Base-by-base conservation (phyloP, 1,140 invertebrate species). In the Apis mellifera region DNA sequence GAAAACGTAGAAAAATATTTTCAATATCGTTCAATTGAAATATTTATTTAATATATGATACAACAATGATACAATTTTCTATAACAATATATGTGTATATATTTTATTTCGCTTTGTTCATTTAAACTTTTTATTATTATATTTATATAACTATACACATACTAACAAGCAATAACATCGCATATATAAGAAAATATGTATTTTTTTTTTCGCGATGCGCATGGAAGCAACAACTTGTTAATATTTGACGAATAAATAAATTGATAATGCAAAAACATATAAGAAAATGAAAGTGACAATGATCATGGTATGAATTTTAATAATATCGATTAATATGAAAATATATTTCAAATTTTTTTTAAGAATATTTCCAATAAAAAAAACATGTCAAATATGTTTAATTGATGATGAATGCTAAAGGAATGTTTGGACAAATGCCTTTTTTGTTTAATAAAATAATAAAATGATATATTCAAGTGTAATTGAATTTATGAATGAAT, bases 21-120 rank as follows among this genome's bases (percentile, higher is more conserved):
- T 13, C 8, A n/a, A 57, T 42, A n/a, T 9, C 23, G 50, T 50
- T 50, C 48, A 11, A 13, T 60, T 82, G n/a, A 62, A 70, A 78
- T 82, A 71, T 82, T 82, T 82, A 82, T 82, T 82, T 26, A 54
- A 69, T 82, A 60, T 23, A 70, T 1, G n/a, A 42, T 82, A 77
- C 75, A 71, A 55, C 81, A 71, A 78, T 52, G 13, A 59, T 84
- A 73, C 50, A 84, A 64, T 57, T 65, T 62, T 78, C 74, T 64
- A 83, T 81, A 55, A 86, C 76, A 73, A 73, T 52, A 13, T 57
- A 54, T 42, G 32, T 42, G 5, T 66, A 79, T 60, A 65, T 73
- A 73, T 59, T n/a, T 70, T 48, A 17, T 32, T 78, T 69, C 17
- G 23, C 8, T 50, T 68, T 17, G 13, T 48, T 21, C 73, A 23